Evolutionary conservation across 2,888 invertebrate genomes (phyloP), one percentile per base, ranked within the genome.

Genomic region (Drosophila stalkeri): DNA sequence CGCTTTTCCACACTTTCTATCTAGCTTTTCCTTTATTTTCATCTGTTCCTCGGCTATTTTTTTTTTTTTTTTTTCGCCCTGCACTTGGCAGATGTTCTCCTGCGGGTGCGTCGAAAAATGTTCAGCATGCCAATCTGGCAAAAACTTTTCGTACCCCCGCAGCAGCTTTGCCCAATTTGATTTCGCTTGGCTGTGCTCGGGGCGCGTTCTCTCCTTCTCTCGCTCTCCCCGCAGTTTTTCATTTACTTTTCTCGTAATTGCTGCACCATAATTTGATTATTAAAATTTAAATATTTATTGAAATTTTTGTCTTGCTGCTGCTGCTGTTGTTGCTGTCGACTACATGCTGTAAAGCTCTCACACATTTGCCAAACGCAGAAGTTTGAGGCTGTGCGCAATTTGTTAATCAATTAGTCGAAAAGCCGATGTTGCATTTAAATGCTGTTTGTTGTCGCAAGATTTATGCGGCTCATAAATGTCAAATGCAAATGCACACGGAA

Each of bases 221-320:
- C 51, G 18, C 31, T 7, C 33, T 33, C 51, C 33, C 51, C 54
- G 46, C 11, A 31, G n/a, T 41, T 37, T 51, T 31, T 7, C 12
- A 55, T 44, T 57, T 39, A 16, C 23, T 49, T 31, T 44, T 31
- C 4, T 37, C 35, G 31, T 79, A 74, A 82, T 77, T 86, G 89
- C 90, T 73, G 83, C 71, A 89, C 86, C 86, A 89, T 86, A 89
- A 86, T 86, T 90, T 90, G 90, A 86, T 90, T 86, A 90, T 86
- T 82, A 89, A 90, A 89, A 89, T 90, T 86, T 89, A 86, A 90
- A 86, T 86, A 90, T 90, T 90, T 89, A 86, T 90, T 90, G 85
- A 86, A 89, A 49, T 39, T 9, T 16, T 31, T 60, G 7, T n/a
- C 35, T 3, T 54, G 37, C 6, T 23, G 23, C 31, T 27, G 27